phyloP scores from a whole-genome alignment of 2,113 vertebrate species.

The Antechinus stuartii region DNA sequence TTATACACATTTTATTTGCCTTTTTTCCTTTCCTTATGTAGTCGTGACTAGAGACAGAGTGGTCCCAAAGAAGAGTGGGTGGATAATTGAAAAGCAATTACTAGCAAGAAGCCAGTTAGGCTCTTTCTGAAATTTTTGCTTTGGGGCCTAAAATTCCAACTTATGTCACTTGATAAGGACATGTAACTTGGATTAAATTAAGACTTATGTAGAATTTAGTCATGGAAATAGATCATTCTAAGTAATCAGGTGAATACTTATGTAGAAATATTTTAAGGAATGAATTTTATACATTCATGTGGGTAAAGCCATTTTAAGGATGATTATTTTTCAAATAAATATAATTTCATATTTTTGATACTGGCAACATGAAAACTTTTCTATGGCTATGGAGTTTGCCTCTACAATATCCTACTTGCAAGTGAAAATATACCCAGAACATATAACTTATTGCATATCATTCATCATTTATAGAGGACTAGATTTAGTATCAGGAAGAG shows the following conservation, averaged over 20 bases:
- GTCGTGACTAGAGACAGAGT: neutral
- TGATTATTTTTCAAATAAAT: neutral
- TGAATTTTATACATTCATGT: constrained; percentile 20
- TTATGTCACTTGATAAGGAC: constrained; percentile 24
- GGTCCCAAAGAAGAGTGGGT: constrained; percentile 18
- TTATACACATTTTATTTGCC: neutral
- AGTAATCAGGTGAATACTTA: neutral
- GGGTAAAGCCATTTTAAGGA: neutral
- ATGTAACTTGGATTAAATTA: constrained; percentile 10
- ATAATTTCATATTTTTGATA: constrained; percentile 41
- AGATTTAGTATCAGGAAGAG: neutral
- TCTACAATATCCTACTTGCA: constrained; percentile 17
- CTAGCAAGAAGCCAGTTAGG: neutral
- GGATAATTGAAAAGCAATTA: constrained; percentile 20
- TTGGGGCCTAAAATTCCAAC: constrained; percentile 23
- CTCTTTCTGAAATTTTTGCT: constrained; percentile 22
- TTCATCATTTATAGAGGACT: neutral
- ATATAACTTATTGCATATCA: neutral
- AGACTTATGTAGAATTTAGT: neutral
- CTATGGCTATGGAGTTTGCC: constrained; percentile 13
- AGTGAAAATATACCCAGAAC: neutral
- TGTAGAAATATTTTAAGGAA: constrained; percentile 19
- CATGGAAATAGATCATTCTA: neutral
- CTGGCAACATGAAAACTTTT: constrained; percentile 38
- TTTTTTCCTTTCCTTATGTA: constrained; percentile 18